These are phyloP conservation scores for Phymorhynchus buccinoides DNA, from an alignment of 1,140 invertebrate species.

Conservation along the genomic window DNA sequence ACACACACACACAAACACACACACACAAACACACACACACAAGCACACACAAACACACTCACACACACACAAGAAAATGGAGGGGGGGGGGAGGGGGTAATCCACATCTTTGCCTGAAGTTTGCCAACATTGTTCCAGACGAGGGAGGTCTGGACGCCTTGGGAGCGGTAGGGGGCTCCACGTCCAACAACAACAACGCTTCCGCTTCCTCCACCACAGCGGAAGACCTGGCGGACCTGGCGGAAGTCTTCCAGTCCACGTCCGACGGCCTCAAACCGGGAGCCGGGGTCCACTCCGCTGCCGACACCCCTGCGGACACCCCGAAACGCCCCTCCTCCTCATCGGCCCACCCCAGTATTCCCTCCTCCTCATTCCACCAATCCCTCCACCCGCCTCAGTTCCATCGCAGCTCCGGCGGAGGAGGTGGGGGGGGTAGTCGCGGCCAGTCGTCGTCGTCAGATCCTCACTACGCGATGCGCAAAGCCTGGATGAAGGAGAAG, in stretches of 20 bases:
- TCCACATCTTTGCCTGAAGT: no score
- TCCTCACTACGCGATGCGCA: conserved; percentile 26
- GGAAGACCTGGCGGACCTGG: conserved; percentile 16
- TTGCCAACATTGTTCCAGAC: conserved; percentile 8
- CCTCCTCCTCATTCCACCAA: neutral
- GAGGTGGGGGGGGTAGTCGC: neutral
- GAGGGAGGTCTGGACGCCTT: conserved; percentile 44
- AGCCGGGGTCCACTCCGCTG: no score
- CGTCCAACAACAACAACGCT: neutral
- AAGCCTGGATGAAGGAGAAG: conserved; percentile 24
- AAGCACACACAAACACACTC: no score
- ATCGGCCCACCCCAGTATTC: neutral
- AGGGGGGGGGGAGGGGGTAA: no score
- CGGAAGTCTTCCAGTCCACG: conserved; percentile 11
- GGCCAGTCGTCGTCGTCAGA: neutral
- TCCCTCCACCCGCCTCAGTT: conserved; percentile 35
- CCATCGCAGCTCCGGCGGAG: neutral
- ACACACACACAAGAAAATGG: no score
- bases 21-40: no score
- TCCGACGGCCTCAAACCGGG: neutral
- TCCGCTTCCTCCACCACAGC: no score
- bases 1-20: no score
- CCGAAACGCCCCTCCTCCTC: neutral
- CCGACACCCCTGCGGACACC: neutral
- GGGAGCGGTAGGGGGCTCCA: conserved; percentile 39